Conservation (phyloP, 2,888 invertebrate species). For the Spilosoma lubricipeda region DNA sequence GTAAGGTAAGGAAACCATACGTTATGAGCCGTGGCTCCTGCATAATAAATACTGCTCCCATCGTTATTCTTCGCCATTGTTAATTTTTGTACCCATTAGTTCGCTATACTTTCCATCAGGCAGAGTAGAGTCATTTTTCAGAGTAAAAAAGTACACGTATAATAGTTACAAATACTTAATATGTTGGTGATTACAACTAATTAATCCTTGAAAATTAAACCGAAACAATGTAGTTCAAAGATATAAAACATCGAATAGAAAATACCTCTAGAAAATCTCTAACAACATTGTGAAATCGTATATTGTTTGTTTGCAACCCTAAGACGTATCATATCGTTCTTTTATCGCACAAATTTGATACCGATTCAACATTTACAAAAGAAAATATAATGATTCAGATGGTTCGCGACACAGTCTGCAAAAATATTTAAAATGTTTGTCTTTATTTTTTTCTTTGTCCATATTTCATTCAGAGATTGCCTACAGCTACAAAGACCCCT, state of each 20-base stretch:
- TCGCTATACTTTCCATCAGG: too few relatives aligned
- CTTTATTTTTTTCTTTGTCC: constrained; percentile 31
- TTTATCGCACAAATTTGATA: constrained; percentile 20
- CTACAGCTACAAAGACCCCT: constrained; percentile 20
- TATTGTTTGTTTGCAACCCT: constrained; percentile 8
- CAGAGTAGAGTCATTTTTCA: too few relatives aligned
- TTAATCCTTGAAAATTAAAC: constrained; percentile 1
- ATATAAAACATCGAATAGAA: too few relatives aligned
- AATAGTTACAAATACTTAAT: too few relatives aligned
- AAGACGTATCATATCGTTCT: constrained; percentile 14
- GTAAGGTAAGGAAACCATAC: too few relatives aligned
- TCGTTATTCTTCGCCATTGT: too few relatives aligned
- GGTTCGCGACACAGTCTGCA: constrained; percentile 25
- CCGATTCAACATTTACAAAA: constrained; percentile 26
- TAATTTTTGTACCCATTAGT: too few relatives aligned
- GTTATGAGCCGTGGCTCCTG: too few relatives aligned
- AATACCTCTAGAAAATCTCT: too few relatives aligned
- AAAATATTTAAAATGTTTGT: constrained; percentile 24
- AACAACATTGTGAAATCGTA: constrained; percentile 7
- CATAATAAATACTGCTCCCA: too few relatives aligned
- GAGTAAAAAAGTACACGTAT: too few relatives aligned
- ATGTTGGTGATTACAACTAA: background rate
- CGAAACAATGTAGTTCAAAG: constrained; percentile 11
- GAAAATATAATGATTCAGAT: constrained; percentile 27
- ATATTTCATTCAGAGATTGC: constrained; percentile 28